Evolutionary conservation across 2,797 vertebrate genomes (phyloP).

Genomic region (Protosalanx chinensis): DNA sequence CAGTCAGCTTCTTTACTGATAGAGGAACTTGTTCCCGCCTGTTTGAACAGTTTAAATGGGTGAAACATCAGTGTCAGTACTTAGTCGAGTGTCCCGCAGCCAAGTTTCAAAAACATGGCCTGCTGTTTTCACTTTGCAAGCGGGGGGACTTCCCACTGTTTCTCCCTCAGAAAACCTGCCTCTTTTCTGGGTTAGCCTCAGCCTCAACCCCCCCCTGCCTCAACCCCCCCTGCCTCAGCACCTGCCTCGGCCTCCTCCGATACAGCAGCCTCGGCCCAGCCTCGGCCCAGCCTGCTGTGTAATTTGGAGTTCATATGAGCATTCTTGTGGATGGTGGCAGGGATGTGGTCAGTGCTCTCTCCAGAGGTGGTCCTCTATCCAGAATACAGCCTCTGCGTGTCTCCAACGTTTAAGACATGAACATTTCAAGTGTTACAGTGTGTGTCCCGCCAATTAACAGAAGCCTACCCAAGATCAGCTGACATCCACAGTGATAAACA

Average conservation of each 20-base stretch:
- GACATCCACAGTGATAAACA: too few relatives aligned
- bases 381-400: conserved; percentile 21
- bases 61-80: background rate
- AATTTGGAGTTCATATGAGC: conserved; percentile 50
- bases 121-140: conserved; percentile 34
- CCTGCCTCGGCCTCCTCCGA: background rate
- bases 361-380: conserved; percentile 63
- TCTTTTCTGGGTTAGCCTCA: background rate
- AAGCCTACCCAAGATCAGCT: background rate
- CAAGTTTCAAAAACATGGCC: conserved; percentile 10
- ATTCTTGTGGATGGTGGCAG: conserved; percentile 57
- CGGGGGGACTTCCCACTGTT: background rate
- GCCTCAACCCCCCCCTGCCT: background rate
- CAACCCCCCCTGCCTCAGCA: too few relatives aligned
- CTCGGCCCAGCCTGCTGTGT: conserved; percentile 37
- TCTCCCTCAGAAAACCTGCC: background rate
- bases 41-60: background rate
- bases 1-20: conserved; percentile 18
- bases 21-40: conserved; percentile 22
- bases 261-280: background rate
- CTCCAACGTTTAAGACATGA: conserved; percentile 25
- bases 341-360: conserved; percentile 62
- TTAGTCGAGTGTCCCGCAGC: background rate
- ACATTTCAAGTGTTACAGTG: conserved; percentile 23
- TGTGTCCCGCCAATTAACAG: background rate